Evolutionary conservation across 1,140 invertebrate species (phyloP).

Genomic region (Patella vulgata): DNA sequence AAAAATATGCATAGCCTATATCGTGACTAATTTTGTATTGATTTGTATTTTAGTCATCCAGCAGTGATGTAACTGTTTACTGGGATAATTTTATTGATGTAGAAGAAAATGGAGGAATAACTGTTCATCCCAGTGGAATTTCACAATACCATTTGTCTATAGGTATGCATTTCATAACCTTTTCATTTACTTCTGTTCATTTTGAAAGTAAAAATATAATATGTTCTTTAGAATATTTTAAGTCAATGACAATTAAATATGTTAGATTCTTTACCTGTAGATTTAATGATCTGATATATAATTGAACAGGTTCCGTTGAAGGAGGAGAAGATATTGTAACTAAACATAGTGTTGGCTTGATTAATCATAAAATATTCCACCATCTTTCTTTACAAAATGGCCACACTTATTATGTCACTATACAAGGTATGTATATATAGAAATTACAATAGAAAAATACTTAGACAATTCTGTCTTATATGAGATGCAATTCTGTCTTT

Average conservation of each 20-base stretch:
- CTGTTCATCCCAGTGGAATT: constrained; percentile 32
- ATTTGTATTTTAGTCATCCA: constrained; percentile 24
- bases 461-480: too few species aligned
- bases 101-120: constrained; percentile 21
- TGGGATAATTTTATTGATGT: constrained; percentile 43
- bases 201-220: neutral
- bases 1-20: too few species aligned
- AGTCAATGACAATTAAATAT: too few species aligned
- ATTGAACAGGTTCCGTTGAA: constrained; percentile 34
- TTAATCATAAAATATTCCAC: constrained; percentile 39
- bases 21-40: neutral
- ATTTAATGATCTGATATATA: too few species aligned
- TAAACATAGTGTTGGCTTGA: constrained; percentile 36
- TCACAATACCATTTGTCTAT: constrained; percentile 31
- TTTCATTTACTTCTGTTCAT: too few species aligned
- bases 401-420: constrained; percentile 43
- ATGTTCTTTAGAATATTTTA: neutral
- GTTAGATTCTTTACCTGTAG: constrained; percentile 1
- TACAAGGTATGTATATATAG: constrained; percentile 29
- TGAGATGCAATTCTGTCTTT: too few species aligned
- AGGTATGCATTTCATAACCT: constrained; percentile 14
- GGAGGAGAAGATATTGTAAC: constrained; percentile 36
- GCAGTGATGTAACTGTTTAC: constrained; percentile 25
- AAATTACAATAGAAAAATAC: neutral
- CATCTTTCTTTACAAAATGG: constrained; percentile 38